Evolutionary conservation across 2,888 invertebrate genomes (phyloP).

Genomic region (Pocota personata): DNA sequence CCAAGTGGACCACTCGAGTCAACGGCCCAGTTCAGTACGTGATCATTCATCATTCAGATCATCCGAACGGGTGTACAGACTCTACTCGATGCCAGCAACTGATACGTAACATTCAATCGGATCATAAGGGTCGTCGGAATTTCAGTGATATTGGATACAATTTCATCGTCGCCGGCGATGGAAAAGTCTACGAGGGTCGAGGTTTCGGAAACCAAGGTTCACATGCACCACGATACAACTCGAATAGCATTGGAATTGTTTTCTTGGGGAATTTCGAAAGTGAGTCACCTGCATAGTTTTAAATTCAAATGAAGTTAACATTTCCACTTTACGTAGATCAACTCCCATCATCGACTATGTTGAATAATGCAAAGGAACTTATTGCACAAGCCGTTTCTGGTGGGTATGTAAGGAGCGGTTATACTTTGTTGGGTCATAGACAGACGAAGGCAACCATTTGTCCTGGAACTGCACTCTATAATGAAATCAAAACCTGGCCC

Average conservation of each 20-base stretch:
- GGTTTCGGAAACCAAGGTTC: conserved; percentile 88
- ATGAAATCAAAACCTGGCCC: conserved; percentile 86
- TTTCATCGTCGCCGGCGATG: conserved; percentile 90
- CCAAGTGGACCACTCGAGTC: conserved; percentile 82
- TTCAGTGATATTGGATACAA: conserved; percentile 89
- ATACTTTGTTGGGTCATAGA: conserved; percentile 87
- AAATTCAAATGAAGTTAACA: not conserved
- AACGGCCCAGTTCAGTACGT: conserved; percentile 86
- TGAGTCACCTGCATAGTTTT: conserved; percentile 59
- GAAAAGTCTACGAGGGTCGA: conserved; percentile 88
- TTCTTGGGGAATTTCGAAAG: conserved; percentile 85
- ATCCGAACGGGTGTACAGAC: conserved; percentile 85
- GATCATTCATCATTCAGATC: conserved; percentile 89
- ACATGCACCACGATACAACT: conserved; percentile 88
- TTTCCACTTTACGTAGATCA: conserved; percentile 16
- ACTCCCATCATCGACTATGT: conserved; percentile 85
- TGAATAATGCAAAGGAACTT: conserved; percentile 85
- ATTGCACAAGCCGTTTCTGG: conserved; percentile 86
- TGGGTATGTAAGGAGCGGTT: conserved; percentile 85
- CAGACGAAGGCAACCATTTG: conserved; percentile 86
- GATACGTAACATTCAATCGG: conserved; percentile 87
- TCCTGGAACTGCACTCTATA: conserved; percentile 86
- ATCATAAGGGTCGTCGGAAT: conserved; percentile 84
- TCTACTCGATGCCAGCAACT: conserved; percentile 84
- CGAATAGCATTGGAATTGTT: conserved; percentile 87